These are phyloP conservation scores for Cyphomyrus discorhynchus DNA, from an alignment of 2,113 vertebrate genomes.

Conservation along the genomic window DNA sequence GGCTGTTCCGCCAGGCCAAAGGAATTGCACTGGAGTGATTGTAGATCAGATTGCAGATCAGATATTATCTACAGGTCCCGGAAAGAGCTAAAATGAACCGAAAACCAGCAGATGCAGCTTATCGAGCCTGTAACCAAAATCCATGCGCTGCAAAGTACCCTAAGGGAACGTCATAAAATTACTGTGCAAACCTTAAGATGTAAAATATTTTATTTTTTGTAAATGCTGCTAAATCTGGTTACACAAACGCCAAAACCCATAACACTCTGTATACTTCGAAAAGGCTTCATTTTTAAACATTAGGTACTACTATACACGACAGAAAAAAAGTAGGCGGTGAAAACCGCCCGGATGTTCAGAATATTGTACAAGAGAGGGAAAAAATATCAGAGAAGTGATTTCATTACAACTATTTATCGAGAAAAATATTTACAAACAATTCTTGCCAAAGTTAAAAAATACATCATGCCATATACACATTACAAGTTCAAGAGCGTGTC, in stretches of 20 bases:
- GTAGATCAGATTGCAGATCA: not conserved
- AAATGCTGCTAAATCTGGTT: conserved; percentile 99
- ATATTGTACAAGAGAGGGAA: conserved; percentile 75
- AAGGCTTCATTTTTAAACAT: conserved; percentile 69
- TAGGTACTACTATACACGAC: conserved; percentile 85
- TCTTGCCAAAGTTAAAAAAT: conserved; percentile 77
- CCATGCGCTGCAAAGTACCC: not conserved
- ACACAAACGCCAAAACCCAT: conserved; percentile 89
- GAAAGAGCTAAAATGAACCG: not conserved
- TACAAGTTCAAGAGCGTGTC: conserved; percentile 64
- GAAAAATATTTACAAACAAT: conserved; percentile 85
- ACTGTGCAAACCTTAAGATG: conserved; percentile 47
- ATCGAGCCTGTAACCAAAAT: not conserved
- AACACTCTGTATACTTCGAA: conserved; percentile 87
- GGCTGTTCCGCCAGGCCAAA: not conserved
- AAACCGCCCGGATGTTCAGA: conserved; percentile 79
- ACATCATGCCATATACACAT: conserved; percentile 78
- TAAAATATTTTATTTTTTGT: conserved; percentile 99
- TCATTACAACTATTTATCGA: conserved; percentile 81
- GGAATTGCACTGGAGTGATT: not conserved
- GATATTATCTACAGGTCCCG: not conserved
- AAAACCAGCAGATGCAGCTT: not conserved
- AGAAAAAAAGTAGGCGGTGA: conserved; percentile 70
- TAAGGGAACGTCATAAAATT: not conserved
- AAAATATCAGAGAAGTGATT: conserved; percentile 78